Percentiles rank a stretch among this genome's conserved stretches.
These are phyloP conservation scores for Lithodes maja DNA, from an alignment of 2,888 invertebrate species.

Conservation along the genomic window DNA sequence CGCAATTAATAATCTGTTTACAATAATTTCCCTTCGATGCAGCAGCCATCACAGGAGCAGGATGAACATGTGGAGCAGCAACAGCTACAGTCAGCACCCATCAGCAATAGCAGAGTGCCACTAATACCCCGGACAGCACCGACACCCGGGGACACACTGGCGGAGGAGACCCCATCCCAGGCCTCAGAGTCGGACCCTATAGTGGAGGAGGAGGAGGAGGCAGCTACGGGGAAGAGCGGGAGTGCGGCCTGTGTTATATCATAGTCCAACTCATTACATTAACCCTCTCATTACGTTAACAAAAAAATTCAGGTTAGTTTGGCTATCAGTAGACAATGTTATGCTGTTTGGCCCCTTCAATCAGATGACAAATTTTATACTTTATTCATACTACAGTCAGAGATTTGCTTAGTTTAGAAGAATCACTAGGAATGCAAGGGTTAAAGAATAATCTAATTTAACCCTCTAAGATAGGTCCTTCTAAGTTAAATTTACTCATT, in stretches of 20 bases:
- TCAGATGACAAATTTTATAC: no score
- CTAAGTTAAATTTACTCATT: no score
- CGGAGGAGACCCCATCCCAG: slow-evolving; percentile 40
- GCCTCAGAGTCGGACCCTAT: slow-evolving; percentile 26
- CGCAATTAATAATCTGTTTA: no score
- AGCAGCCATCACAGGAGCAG: slow-evolving; percentile 5
- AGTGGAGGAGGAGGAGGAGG: slow-evolving; percentile 8
- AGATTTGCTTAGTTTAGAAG: no score
- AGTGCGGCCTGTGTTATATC: slow-evolving; percentile 60
- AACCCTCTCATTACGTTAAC: background rate
- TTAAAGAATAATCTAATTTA: no score
- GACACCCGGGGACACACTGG: slow-evolving; percentile 33
- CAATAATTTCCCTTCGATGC: background rate
- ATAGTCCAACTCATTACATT: background rate
- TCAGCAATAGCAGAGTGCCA: slow-evolving; percentile 25
- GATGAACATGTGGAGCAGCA: background rate
- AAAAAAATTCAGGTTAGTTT: no score
- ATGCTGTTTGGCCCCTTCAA: no score
- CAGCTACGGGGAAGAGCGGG: slow-evolving; percentile 39
- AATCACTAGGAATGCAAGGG: no score
- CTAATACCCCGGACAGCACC: slow-evolving; percentile 29
- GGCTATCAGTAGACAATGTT: no score
- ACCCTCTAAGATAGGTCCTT: no score
- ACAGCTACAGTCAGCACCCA: background rate
- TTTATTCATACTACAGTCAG: no score